Evolutionary conservation across 1,140 invertebrate species (phyloP), one percentile per base, ranked within the genome.

Genomic region (Andricus grossulariae): DNA sequence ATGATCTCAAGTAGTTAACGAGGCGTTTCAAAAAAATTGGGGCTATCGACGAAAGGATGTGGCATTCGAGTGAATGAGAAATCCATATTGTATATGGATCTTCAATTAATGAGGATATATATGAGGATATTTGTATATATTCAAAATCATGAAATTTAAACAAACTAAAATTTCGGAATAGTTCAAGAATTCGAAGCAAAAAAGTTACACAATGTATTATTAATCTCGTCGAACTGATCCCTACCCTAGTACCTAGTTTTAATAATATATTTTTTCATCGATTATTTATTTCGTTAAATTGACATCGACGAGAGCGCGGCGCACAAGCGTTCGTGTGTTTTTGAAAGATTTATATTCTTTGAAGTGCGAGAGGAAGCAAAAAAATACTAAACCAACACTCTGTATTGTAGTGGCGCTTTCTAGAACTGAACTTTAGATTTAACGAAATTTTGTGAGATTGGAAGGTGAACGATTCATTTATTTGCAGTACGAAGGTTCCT

Each of bases 221-320:
- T 79, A 80, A 82, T 80, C 76, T 57, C 83, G 81, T 75, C 78
- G 78, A 72, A 80, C 71, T 82, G 76, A 84, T 73, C 76, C 76
- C 80, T 78, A 82, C 79, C 75, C 25, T 66, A 54, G 77, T 85
- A 83, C 71, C 83, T 83, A 84, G 66, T 80, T 83, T 84, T 85
- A 85, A 85, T 84, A 81, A 84, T 85, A 84, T 84, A 85, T 85
- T 85, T 85, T 85, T 85, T 80, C 83, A 83, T 81, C 32, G 72
- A 85, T 85, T 84, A 83, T 84, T 83, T 85, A 85, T 85, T 85
- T 83, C 73, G 70, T 73, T 66, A 80, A 75, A 80, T 72, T 25
- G 77, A 72, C 79, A 75, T 78, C 70, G 50, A 71, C 45, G 75
- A 79, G 21, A 71, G 60, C 76, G 75, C 79, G 70, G 72, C 66